Evolutionary conservation across 2,113 vertebrate species (phyloP), one percentile per base, ranked within the genome.

Genomic region (Opisthocomus hoazin): DNA sequence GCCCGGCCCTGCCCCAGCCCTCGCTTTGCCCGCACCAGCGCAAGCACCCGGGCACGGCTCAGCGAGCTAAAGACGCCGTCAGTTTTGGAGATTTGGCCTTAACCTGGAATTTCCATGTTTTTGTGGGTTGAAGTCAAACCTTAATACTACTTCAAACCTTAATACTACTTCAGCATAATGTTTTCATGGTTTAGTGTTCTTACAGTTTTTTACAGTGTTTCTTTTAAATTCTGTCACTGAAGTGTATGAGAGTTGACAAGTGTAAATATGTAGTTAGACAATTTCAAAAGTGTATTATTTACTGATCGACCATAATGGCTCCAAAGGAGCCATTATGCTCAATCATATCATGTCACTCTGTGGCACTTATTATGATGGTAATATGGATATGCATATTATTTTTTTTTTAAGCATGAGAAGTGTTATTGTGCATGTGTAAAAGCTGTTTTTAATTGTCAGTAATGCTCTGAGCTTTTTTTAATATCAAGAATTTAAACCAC

Each of bases 261-360:
- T 97, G 97, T 98, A 98, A 98, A 98, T 98, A 98, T 96, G 97
- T 97, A 97, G 96, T 97, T 96, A 98, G 98, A 97, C 97, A 97
- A 97, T 97, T 98, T 97, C 91, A 95, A 94, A 98, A 97, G 96
- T 97, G 97, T 97, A 98, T 98, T 98, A 98, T 98, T 98, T 98
- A 98, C 98, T 98, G 98, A 98, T 98, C 97, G 93, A 97, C 97
- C 97, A 96, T 93, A 90, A 97, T 97, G 97, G 97, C 96, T 98
- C 96, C 97, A 92, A 82, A 83, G 96, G 96, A 97, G 96, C 97
- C 97, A 97, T 96, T 97, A 97, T 95, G 89, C 96, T 96, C 97
- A 97, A 97, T 97, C 97, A 97, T 97, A 97, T 97, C 97, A 98
- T 98, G 97, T 98, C 97, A 98, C 86, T 98, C 97, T 96, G 88